A percentile compares a stretch with the other conserved stretches of the same genome.
phyloP scores from a whole-genome alignment of 1,140 invertebrate species.

The Macrosteles quadrilineatus region DNA sequence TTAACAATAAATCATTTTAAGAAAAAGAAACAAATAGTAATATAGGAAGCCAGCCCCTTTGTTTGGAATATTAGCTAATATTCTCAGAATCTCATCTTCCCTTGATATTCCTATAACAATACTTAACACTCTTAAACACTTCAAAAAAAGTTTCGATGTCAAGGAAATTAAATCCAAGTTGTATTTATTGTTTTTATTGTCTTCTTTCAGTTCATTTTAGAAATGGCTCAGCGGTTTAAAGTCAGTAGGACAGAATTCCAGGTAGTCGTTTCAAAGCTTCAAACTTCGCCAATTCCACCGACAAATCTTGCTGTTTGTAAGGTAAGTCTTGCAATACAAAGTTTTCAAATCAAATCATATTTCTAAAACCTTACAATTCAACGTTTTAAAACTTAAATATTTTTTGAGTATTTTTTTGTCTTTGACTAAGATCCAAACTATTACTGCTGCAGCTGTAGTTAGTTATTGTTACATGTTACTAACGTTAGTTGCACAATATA shows the following conservation, averaged over 20 bases:
- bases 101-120: too few relatives aligned
- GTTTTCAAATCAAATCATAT: not conserved
- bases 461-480: not conserved
- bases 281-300: not conserved
- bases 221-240: not conserved
- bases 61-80: too few relatives aligned
- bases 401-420: not conserved
- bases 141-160: too few relatives aligned
- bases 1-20: too few relatives aligned
- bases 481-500: not conserved
- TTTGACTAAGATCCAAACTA: not conserved
- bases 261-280: not conserved
- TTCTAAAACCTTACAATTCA: not conserved
- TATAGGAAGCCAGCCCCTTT: too few relatives aligned
- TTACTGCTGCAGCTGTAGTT: not conserved
- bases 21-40: too few relatives aligned
- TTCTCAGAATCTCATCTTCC: too few relatives aligned
- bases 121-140: too few relatives aligned
- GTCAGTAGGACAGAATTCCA: not conserved
- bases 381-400: not conserved
- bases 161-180: too few relatives aligned
- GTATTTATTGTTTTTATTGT: too few relatives aligned
- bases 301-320: not conserved
- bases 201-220: conserved; percentile 10
- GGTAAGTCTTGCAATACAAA: not conserved